A percentile compares a stretch with the other conserved stretches of the same genome.
Conservation (phyloP, 2,113 vertebrate genomes). For the Alethe castanea region DNA sequence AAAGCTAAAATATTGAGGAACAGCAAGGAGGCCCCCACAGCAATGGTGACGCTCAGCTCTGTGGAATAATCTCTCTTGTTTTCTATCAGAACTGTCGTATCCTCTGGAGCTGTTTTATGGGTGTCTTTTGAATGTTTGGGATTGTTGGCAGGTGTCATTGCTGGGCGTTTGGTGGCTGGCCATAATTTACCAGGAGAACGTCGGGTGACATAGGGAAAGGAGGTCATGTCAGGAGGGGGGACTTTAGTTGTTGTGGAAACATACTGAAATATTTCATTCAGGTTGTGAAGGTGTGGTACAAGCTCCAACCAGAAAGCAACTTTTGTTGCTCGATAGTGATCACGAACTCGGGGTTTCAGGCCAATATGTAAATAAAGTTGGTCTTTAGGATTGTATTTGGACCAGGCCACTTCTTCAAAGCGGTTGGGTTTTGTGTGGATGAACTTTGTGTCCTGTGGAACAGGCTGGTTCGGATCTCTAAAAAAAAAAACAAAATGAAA, state of each 20-base stretch:
- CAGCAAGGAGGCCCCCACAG: conserved; percentile 90
- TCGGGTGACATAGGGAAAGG: conserved; percentile 87
- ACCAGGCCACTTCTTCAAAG: conserved; percentile 97
- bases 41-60: conserved; percentile 93
- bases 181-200: conserved; percentile 88
- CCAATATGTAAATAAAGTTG: conserved; percentile 96
- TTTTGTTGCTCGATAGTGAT: conserved; percentile 95
- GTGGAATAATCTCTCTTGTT: conserved; percentile 93
- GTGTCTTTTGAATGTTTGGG: conserved; percentile 88
- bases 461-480: conserved; percentile 94
- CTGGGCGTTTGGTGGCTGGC: conserved; percentile 93
- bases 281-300: conserved; percentile 91
- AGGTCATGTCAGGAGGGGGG: conserved; percentile 91
- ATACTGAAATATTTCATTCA: conserved; percentile 93
- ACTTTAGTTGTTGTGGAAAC: conserved; percentile 95
- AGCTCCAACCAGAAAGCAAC: conserved; percentile 97
- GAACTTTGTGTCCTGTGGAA: conserved; percentile 97
- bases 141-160: conserved; percentile 82
- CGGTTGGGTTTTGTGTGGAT: conserved; percentile 97
- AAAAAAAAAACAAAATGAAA: not conserved
- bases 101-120: conserved; percentile 79
- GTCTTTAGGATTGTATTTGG: conserved; percentile 95
- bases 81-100: conserved; percentile 88
- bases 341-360: conserved; percentile 89
- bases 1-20: conserved; percentile 97